Evolutionary conservation across 2,113 vertebrate genomes (phyloP).

Genomic region (Phyllostomus hastatus): DNA sequence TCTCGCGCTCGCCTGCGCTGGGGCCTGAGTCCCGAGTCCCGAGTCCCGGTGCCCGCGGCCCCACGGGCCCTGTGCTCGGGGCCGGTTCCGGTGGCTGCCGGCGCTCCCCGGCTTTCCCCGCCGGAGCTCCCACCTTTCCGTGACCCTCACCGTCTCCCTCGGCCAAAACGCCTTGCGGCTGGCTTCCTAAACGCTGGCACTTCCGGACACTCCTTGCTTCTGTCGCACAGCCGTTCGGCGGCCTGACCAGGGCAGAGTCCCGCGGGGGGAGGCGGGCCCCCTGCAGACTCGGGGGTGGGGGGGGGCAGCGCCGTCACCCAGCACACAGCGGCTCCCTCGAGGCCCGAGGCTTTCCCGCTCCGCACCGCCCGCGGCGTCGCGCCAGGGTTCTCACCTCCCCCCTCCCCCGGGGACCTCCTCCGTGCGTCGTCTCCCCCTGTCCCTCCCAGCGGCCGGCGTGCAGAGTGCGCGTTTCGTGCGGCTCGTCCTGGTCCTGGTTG

Average conservation of each 20-base stretch:
- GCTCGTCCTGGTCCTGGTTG: background rate
- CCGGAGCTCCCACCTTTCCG: background rate
- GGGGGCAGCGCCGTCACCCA: background rate
- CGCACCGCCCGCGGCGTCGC: background rate
- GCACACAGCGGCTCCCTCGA: background rate
- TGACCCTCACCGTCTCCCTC: background rate
- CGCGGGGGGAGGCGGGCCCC: background rate
- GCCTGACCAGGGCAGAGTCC: background rate
- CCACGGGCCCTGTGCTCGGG: background rate
- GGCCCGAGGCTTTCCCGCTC: background rate
- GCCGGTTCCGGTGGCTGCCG: background rate
- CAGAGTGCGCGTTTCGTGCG: background rate
- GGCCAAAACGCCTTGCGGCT: background rate
- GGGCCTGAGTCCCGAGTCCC: background rate
- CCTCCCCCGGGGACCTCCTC: background rate
- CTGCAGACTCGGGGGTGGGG: background rate
- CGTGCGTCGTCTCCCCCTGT: background rate
- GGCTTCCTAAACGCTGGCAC: background rate
- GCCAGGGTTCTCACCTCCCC: background rate
- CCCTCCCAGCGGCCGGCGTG: background rate
- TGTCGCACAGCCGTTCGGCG: background rate
- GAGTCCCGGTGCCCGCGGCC: background rate
- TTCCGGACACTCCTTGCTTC: background rate
- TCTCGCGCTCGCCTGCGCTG: accelerated
- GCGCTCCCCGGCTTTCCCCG: accelerated